phyloP scores from a whole-genome alignment of 2,113 vertebrate genomes.

The Perccottus glenii region DNA sequence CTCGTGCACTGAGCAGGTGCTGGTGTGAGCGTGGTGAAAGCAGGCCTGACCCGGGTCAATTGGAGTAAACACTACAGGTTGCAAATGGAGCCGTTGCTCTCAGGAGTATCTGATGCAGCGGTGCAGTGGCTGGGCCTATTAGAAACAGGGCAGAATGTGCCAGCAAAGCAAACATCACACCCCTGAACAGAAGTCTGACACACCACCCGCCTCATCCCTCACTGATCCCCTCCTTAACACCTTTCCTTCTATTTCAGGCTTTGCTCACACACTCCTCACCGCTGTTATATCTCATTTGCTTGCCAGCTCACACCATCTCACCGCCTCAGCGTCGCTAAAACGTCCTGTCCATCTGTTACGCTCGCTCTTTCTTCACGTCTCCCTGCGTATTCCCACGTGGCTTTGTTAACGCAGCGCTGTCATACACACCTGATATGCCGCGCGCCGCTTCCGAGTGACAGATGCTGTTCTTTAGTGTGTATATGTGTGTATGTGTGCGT shows the following conservation, averaged over 20 bases:
- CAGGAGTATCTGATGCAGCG: slow-evolving; percentile 48
- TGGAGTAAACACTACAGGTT: slow-evolving; percentile 55
- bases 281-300: slow-evolving; percentile 43
- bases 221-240: slow-evolving; percentile 43
- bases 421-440: slow-evolving; percentile 48
- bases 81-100: slow-evolving; percentile 54
- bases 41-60: slow-evolving; percentile 51
- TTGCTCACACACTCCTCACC: slow-evolving; percentile 5
- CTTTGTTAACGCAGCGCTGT: slow-evolving; percentile 66
- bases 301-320: slow-evolving; percentile 24
- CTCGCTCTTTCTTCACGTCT: slow-evolving; percentile 60
- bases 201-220: slow-evolving; percentile 14
- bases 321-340: slow-evolving; percentile 27
- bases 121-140: slow-evolving; percentile 38
- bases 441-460: slow-evolving; percentile 46
- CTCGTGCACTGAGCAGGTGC: slow-evolving; percentile 19
- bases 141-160: slow-evolving; percentile 52
- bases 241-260: slow-evolving; percentile 53
- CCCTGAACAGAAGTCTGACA: slow-evolving; percentile 53
- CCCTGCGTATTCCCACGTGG: slow-evolving; percentile 63
- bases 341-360: slow-evolving; percentile 69
- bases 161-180: slow-evolving; percentile 69
- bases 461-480: slow-evolving; percentile 61
- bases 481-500: background rate
- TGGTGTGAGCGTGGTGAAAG: slow-evolving; percentile 22